Evolutionary conservation across 2,797 vertebrate species (phyloP).

Genomic region (Anabas testudineus): DNA sequence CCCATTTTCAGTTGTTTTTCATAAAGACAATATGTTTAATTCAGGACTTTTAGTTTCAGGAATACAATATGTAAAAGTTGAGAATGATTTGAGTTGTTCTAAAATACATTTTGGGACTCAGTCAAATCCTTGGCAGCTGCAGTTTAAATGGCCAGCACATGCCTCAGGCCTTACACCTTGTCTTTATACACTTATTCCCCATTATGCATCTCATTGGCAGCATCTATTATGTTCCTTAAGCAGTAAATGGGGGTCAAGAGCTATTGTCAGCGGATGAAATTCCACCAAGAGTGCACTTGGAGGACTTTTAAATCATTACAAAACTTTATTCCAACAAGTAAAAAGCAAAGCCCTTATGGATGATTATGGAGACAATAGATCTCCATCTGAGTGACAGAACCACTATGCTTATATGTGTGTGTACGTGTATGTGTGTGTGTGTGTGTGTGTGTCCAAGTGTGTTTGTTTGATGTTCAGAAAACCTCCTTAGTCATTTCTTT

Average conservation of each 20-base stretch:
- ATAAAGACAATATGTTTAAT: neutral
- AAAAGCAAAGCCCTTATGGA: conserved; percentile 25
- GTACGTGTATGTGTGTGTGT: conserved; percentile 16
- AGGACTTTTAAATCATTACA: conserved; percentile 43
- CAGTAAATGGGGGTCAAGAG: conserved; percentile 40
- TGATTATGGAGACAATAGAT: conserved; percentile 41
- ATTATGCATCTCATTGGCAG: conserved; percentile 18
- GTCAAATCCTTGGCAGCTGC: conserved; percentile 2
- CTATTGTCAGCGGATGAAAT: conserved; percentile 25
- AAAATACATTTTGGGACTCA: conserved; percentile 8
- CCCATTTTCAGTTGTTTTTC: neutral
- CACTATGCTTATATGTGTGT: conserved; percentile 19
- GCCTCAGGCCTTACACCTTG: conserved; percentile 23
- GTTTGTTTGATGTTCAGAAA: conserved; percentile 37
- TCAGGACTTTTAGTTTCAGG: neutral
- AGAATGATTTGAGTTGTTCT: conserved; percentile 11
- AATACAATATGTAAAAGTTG: neutral
- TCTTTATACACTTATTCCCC: conserved; percentile 28
- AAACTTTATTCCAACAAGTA: conserved; percentile 42
- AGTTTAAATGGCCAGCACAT: conserved; percentile 25
- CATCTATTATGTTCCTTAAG: conserved; percentile 41
- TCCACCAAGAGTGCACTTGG: conserved; percentile 17
- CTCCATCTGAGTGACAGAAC: conserved; percentile 44
- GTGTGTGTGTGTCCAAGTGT: conserved; percentile 13
- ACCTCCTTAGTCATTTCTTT: conserved; percentile 65